These are phyloP conservation scores for Picathartes gymnocephalus DNA, from an alignment of 2,113 vertebrate genomes.

Conservation along the genomic window DNA sequence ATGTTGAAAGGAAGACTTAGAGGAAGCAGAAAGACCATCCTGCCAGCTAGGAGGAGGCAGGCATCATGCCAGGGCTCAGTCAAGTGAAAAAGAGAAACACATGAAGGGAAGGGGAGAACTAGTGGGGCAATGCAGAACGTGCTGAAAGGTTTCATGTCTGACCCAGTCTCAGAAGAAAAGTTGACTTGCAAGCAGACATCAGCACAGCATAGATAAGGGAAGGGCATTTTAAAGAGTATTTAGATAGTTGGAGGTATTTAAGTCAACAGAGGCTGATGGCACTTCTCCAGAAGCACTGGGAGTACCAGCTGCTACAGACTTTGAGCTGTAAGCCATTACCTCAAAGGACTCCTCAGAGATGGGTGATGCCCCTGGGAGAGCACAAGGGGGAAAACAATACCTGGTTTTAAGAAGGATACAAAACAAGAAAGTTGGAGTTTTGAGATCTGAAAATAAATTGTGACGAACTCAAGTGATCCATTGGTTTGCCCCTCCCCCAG, in stretches of 20 bases:
- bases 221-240: not conserved
- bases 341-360: not conserved
- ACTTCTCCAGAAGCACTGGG: rapidly evolving
- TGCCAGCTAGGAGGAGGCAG: not conserved
- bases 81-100: not conserved
- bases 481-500: not conserved
- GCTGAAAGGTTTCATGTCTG: not conserved
- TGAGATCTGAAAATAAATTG: not conserved
- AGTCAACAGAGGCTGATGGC: not conserved
- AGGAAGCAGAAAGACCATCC: not conserved
- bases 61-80: not conserved
- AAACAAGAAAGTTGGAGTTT: not conserved
- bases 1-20: not conserved
- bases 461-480: not conserved
- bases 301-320: not conserved
- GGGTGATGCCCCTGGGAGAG: not conserved
- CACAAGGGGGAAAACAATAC: not conserved
- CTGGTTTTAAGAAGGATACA: not conserved
- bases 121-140: rapidly evolving
- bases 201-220: not conserved
- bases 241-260: not conserved
- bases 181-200: not conserved
- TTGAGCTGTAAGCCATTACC: not conserved
- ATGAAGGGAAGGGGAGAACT: not conserved
- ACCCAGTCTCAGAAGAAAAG: not conserved